Evolutionary conservation across 37 sponge, comb jelly and placozoan genomes (phyloP), one percentile per base, ranked within the genome.

Genomic region (Beroe ovata): DNA sequence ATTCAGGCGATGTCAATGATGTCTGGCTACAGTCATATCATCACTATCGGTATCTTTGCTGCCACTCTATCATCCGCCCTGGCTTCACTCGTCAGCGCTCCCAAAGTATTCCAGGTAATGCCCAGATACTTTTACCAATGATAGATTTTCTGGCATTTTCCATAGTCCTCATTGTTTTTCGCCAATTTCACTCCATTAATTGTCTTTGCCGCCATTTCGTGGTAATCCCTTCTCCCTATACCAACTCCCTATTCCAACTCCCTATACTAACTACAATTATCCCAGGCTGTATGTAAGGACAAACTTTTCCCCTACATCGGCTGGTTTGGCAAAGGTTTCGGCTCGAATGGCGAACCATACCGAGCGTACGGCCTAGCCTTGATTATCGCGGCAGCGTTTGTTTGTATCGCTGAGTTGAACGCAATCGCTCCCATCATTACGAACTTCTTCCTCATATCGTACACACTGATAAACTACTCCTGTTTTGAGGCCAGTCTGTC

Each of bases 61-160:
- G 97, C 97, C 60, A 97, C 97, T n/a, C 60, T 97, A 23, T 97
- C 97, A 63, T 95, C 95, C n/a, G 97, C 97, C 25, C 90, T 97
- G 33, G 92, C 97, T 8, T 93, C 93, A 32, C 92, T 97, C 11
- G 91, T 97, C 60, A 92, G 95, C 92, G 97, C 97, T 0, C 97
- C 97, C 25, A 97, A 94, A 60, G 94, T 96, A 60, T 94, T 96
- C 90, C 96, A 95, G 94, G 94, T 92, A 60, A n/a, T n/a, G n/a
- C n/a, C n/a, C n/a, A n/a, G n/a, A n/a, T n/a, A n/a, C n/a, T 39
- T 72, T 72, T 34, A 72, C n/a, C 77, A 23, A 64, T 64, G 19
- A 21, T 28, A 21, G 8, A 8, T 19, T 16, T 64, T 64, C 14
- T 21, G 14, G 32, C n/a, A 19, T 64, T 64, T 64, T 29, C 66